Conservation (phyloP, 2,888 invertebrate genomes). For the Dermolepida albohirtum region DNA sequence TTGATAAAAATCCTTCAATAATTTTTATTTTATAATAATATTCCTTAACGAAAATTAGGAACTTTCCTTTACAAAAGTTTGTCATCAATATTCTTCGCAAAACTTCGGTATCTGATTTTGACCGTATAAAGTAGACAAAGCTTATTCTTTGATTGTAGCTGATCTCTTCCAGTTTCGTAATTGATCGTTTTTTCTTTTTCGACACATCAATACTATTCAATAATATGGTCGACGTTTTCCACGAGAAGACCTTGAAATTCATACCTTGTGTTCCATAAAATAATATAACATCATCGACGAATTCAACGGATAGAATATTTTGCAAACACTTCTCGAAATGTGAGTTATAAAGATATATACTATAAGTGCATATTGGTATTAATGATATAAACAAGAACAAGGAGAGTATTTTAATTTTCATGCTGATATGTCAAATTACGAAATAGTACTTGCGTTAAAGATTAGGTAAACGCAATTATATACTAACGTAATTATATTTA, state of each 20-base stretch:
- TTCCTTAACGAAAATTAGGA: slow-evolving; percentile 28
- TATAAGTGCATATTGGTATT: neutral
- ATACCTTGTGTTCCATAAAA: slow-evolving; percentile 28
- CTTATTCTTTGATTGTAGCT: slow-evolving; percentile 40
- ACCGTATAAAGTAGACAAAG: slow-evolving; percentile 30
- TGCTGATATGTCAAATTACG: neutral
- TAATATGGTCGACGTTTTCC: slow-evolving; percentile 33
- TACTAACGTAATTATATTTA: no score
- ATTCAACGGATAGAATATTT: slow-evolving; percentile 35
- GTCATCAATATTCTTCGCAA: slow-evolving; percentile 19
- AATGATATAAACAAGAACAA: neutral
- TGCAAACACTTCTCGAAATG: slow-evolving; percentile 37
- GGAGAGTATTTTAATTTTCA: neutral
- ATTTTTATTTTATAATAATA: neutral
- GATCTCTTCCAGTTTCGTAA: slow-evolving; percentile 18
- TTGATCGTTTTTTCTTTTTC: neutral
- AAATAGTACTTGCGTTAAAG: no score
- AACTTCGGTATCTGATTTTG: slow-evolving; percentile 1
- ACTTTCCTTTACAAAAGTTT: slow-evolving; percentile 37
- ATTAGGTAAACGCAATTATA: no score
- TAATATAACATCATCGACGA: slow-evolving; percentile 36
- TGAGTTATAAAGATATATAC: neutral
- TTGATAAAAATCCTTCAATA: neutral
- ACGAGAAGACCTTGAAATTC: slow-evolving; percentile 28
- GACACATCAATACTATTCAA: neutral